A percentile compares a stretch with the other conserved stretches of the same genome.
These are phyloP conservation scores for Hippocampus abdominalis DNA, from an alignment of 2,113 vertebrate species.

Conservation along the genomic window DNA sequence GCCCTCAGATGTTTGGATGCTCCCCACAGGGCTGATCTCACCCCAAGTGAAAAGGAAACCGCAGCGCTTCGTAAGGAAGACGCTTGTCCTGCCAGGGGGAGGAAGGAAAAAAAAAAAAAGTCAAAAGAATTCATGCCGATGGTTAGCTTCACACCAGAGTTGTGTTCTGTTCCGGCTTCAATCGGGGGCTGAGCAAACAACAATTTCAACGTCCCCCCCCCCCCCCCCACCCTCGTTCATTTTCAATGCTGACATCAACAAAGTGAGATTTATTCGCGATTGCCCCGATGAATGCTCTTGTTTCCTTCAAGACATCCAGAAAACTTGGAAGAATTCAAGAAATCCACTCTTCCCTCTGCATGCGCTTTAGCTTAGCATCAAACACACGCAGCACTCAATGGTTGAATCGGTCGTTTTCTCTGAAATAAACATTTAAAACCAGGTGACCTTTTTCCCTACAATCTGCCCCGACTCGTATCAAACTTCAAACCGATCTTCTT, in stretches of 20 bases:
- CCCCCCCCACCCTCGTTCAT: too few relatives aligned
- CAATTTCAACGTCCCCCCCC: not conserved
- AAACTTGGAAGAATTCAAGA: not conserved
- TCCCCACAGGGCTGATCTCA: slow-evolving; percentile 63
- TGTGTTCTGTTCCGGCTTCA: slow-evolving; percentile 14
- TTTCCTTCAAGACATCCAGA: slow-evolving; percentile 3
- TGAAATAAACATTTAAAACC: too few relatives aligned
- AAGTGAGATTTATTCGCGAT: not conserved
- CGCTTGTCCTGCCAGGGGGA: slow-evolving; percentile 50
- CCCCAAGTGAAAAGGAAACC: slow-evolving; percentile 54
- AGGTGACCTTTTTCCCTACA: too few relatives aligned
- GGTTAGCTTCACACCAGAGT: slow-evolving; percentile 57
- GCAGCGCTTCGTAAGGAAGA: slow-evolving; percentile 63
- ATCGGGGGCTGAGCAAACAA: not conserved
- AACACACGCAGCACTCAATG: not conserved
- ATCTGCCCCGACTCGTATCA: too few relatives aligned
- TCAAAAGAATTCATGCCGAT: slow-evolving; percentile 26
- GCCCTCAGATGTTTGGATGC: slow-evolving; percentile 60
- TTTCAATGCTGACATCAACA: not conserved
- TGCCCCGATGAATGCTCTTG: not conserved
- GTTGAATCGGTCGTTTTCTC: too few relatives aligned
- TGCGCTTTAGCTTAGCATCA: not conserved
- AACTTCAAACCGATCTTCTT: too few relatives aligned
- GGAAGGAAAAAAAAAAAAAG: slow-evolving; percentile 25
- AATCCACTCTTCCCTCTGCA: not conserved